These are phyloP conservation scores for Gymnosoma rotundatum DNA, from an alignment of 2,888 invertebrate species.

Conservation along the genomic window DNA sequence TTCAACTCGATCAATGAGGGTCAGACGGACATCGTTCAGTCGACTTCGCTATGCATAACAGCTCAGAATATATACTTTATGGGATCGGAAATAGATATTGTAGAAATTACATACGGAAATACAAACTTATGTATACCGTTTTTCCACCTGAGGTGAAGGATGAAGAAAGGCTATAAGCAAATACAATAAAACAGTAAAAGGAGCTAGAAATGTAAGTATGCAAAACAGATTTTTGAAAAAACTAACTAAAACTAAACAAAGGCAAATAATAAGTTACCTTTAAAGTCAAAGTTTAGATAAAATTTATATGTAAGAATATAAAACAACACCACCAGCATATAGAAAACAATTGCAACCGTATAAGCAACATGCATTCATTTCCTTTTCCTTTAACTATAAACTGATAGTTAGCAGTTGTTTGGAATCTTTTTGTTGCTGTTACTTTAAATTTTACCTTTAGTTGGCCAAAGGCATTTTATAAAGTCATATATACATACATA, in stretches of 20 bases:
- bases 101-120: too few relatives aligned
- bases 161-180: too few relatives aligned
- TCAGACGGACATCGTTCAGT: too few relatives aligned
- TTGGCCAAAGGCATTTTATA: slow-evolving; percentile 33
- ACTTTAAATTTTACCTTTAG: slow-evolving; percentile 14
- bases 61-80: too few relatives aligned
- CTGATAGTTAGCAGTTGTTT: slow-evolving; percentile 59
- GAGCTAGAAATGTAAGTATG: slow-evolving; percentile 48
- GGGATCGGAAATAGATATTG: too few relatives aligned
- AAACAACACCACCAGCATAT: not conserved
- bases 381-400: slow-evolving; percentile 71
- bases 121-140: too few relatives aligned
- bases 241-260: slow-evolving; percentile 16
- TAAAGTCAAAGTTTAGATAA: slow-evolving; percentile 55
- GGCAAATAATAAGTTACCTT: slow-evolving; percentile 25
- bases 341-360: slow-evolving; percentile 57
- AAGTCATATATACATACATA: not conserved
- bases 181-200: too few relatives aligned
- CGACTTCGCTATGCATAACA: too few relatives aligned
- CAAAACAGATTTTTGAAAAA: not conserved
- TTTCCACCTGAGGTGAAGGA: too few relatives aligned
- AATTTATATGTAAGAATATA: not conserved
- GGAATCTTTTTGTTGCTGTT: slow-evolving; percentile 8
- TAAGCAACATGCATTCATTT: slow-evolving; percentile 73
- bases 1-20: too few relatives aligned